Conservation (phyloP, 2,888 invertebrate genomes). For the Campopleginae sp. region DNA sequence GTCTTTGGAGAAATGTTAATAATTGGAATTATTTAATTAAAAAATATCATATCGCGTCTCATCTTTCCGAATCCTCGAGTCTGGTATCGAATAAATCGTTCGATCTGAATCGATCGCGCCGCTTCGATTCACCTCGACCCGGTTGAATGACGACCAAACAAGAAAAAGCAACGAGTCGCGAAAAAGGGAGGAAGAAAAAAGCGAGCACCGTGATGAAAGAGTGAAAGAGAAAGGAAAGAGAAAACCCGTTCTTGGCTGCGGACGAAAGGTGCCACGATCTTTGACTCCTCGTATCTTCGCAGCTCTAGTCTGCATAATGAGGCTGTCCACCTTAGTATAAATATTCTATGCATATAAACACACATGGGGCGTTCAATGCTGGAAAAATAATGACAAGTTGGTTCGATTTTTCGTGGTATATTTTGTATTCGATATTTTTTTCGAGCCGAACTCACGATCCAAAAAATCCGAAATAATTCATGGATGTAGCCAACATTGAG, state of each 20-base stretch:
- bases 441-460: neutral
- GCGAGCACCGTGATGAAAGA: slow-evolving; percentile 1
- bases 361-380: neutral
- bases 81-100: slow-evolving; percentile 12
- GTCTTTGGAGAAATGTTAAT: neutral
- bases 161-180: slow-evolving; percentile 9
- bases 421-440: neutral
- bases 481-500: neutral
- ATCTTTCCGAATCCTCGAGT: neutral
- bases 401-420: neutral
- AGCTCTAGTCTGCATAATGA: slow-evolving; percentile 18
- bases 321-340: neutral
- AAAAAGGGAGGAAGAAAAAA: neutral
- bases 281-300: neutral
- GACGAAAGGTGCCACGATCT: slow-evolving; percentile 23
- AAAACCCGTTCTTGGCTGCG: slow-evolving; percentile 50
- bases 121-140: neutral
- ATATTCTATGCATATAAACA: neutral
- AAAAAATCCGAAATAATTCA: neutral
- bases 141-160: slow-evolving; percentile 8
- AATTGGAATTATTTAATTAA: neutral
- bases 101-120: neutral
- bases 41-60: slow-evolving; percentile 36
- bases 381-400: too few relatives aligned
- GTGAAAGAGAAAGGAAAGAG: slow-evolving; percentile 15